phyloP scores from a whole-genome alignment of 2,113 vertebrate species.

The Pangasianodon gigas region DNA sequence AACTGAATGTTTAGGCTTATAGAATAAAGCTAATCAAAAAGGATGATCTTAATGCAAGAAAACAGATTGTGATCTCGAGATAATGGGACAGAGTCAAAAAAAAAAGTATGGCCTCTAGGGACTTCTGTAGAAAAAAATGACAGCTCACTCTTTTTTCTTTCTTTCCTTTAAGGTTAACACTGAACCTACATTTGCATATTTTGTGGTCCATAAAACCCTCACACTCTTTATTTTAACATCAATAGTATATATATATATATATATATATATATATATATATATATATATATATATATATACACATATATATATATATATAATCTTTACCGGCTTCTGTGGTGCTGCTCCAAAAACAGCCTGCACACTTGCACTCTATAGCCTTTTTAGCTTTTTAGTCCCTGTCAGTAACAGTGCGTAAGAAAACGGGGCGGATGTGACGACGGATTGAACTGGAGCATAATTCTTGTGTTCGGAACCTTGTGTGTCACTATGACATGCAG shows the following conservation, averaged over 20 bases:
- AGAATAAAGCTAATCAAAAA: neutral
- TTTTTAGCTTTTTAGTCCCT: constrained; percentile 70
- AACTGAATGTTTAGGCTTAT: neutral
- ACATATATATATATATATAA: constrained; percentile 9
- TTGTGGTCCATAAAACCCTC: constrained; percentile 27
- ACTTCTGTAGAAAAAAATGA: constrained; percentile 4
- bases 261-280: neutral
- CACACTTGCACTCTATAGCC: constrained; percentile 68
- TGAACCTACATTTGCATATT: constrained; percentile 55
- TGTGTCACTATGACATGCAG: constrained; percentile 87
- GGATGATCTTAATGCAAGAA: too few species aligned
- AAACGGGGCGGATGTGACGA: constrained; percentile 67
- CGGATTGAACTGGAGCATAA: constrained; percentile 57
- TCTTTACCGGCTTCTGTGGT: constrained; percentile 21
- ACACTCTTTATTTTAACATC: constrained; percentile 31
- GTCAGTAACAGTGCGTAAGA: constrained; percentile 75
- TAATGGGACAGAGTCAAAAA: neutral
- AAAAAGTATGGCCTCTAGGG: neutral
- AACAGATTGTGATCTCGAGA: neutral
- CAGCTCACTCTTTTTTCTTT: constrained; percentile 38
- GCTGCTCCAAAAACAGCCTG: constrained; percentile 66
- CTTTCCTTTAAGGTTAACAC: constrained; percentile 29
- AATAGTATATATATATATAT: neutral
- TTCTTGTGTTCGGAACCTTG: constrained; percentile 72
- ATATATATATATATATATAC: neutral